Base-by-base conservation (phyloP, 2,113 vertebrate genomes). In the Halichoeres trimaculatus region DNA sequence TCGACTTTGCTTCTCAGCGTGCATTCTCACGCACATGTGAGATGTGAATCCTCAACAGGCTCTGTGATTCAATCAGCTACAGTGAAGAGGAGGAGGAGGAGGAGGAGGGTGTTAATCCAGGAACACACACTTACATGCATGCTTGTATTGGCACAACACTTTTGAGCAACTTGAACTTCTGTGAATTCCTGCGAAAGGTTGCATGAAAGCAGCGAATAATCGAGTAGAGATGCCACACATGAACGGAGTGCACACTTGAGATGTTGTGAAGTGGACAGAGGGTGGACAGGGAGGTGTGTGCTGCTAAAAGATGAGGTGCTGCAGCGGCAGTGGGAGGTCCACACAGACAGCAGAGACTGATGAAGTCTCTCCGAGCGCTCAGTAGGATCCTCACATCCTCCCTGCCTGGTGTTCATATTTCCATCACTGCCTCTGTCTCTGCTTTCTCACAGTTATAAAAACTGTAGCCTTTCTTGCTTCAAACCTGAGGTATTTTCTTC, bases 241-340 rank as follows among this genome's bases (percentile, higher is more conserved):
- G 14, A 19, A 14, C 47, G 36, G 36, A 38, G 50, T 36, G 17
- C 50, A 41, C 54, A 26, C 64, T 59, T 34, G 67, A 80, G 73
- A 34, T 57, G 66, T 23, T 23, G 67, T 22, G 66, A 62, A 60
- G 78, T 0, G n/a, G 78, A 56, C 50, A 41, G 78, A 54, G 71
- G 78, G 67, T 0, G 78, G 85, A 84, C 81, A 70, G 76, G 36
- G 62, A 48, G 45, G 64, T 60, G 76, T 66, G n/a, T 2, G 55
- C 58, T n/a, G 69, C 72, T 75, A 50, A 82, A 66, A 36, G 51
- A 87, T 71, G 83, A 69, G 35, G 58, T 14, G 57, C 54, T 34
- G 79, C 76, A 36, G 79, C 34, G 45, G 57, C 2, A 73, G 73
- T 78, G 76, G 83, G 76, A 65, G 76, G 83, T 72, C 61, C 80